Evolutionary conservation across 2,888 invertebrate species (phyloP), one percentile per base, ranked within the genome.

Genomic region (Drosophila subquinaria): DNA sequence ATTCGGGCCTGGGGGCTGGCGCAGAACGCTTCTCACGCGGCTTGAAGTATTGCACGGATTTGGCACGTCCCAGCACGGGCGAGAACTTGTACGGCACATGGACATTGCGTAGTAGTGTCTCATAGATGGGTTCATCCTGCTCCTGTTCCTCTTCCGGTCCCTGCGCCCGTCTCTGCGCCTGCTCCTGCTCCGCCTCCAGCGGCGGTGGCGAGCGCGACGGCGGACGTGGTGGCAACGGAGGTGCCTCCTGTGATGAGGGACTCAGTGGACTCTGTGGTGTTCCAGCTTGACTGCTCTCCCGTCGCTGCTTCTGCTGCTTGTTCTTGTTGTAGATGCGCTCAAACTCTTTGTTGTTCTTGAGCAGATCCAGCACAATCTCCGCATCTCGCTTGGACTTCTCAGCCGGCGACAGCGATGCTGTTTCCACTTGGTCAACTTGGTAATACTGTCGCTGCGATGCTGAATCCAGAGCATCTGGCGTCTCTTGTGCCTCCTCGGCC

Each of bases 301-400:
- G 92, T 82, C 93, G 93, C 92, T 93, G 94, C 73, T 96, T 95
- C 82, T 96, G 96, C 83, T 93, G 94, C 69, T 96, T 95, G 82
- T 96, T 96, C 84, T 96, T 96, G 80, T 96, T 96, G 30, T 96
- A 93, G 47, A 97, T 94, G 76, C 96, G 95, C 79, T 97, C 96
- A 78, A 97, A 97, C 74, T 97, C 97, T 81, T 96, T 94, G 88
- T 96, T 97, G 90, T 97, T 96, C 95, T 97, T 95, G 5, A 97
- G 93, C 13, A 97, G 93, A 89, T 97, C 97, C 0, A 97, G 95
- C 55, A 97, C 97, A 52, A 97, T 93, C 59, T 93, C 91, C 0
- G 92, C 91, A 77, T 93, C 93, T 15, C 91, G 90, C 95, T 92
- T 97, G 94, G 92, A 96, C 96, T 81, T 90, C 95, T 93, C 53